These are phyloP conservation scores for Miichthys miiuy DNA, from an alignment of 2,797 vertebrate species.

Conservation along the genomic window DNA sequence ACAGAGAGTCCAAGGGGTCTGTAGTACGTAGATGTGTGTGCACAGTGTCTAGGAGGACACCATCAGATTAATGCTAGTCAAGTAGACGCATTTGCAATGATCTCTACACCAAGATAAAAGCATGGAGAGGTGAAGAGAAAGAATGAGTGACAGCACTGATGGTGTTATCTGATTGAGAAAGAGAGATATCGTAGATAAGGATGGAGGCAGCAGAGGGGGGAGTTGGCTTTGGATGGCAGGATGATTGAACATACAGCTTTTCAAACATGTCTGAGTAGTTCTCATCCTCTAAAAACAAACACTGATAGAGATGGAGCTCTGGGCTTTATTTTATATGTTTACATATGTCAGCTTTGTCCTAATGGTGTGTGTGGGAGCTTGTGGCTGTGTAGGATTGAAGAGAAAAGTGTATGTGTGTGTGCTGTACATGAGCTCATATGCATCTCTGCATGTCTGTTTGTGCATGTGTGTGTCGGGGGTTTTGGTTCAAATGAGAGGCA, in stretches of 20 bases:
- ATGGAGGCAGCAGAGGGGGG: background rate
- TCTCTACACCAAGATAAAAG: conserved; percentile 30
- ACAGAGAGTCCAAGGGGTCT: background rate
- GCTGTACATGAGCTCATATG: conserved; percentile 44
- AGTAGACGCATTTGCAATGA: conserved; percentile 22
- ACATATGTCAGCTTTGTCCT: conserved; percentile 31
- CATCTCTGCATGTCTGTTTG: conserved; percentile 55
- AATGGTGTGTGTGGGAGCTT: conserved; percentile 38
- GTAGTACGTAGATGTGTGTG: background rate
- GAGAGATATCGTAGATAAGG: conserved; percentile 13
- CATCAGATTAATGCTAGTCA: conserved; percentile 25
- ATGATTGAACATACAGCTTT: conserved; percentile 41
- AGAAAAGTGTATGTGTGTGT: conserved; percentile 24
- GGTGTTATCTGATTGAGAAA: conserved; percentile 6
- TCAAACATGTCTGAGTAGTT: conserved; percentile 38
- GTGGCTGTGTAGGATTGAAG: background rate
- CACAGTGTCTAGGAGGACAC: conserved; percentile 2
- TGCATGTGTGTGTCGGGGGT: conserved; percentile 58
- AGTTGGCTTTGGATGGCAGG: background rate
- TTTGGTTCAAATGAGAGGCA: conserved; percentile 74
- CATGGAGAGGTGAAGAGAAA: conserved; percentile 25
- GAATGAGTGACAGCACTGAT: background rate
- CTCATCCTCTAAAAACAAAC: conserved; percentile 58
- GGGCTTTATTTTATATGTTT: conserved; percentile 37
- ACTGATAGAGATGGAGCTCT: conserved; percentile 40